phyloP scores from a whole-genome alignment of 1,140 invertebrate genomes.

The Pseudachorutes palmiensis region DNA sequence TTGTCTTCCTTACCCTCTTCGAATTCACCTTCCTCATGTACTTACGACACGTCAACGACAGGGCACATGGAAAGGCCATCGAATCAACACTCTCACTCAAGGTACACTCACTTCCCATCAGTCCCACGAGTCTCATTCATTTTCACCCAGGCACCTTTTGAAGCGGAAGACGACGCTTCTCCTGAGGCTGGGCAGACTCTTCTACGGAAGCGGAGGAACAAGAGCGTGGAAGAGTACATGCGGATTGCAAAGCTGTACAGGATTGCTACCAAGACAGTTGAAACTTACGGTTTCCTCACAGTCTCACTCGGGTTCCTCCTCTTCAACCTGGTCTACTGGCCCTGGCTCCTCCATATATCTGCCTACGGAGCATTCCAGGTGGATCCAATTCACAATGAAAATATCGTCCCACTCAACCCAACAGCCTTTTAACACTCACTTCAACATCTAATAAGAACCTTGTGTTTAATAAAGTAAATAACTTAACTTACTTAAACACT shows the following conservation, averaged over 20 bases:
- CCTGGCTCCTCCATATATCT: too few relatives aligned
- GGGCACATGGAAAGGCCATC: neutral
- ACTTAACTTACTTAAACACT: too few relatives aligned
- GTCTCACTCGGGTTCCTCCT: neutral
- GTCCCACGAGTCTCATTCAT: neutral
- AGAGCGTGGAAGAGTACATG: neutral
- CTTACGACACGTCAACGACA: neutral
- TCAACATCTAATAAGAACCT: too few relatives aligned
- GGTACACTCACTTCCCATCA: neutral
- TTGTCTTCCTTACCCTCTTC: constrained; percentile 60
- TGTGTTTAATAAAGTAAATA: too few relatives aligned
- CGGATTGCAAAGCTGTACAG: neutral
- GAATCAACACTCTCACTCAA: neutral
- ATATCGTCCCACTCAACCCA: too few relatives aligned
- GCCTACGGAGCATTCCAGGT: too few relatives aligned
- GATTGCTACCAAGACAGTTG: neutral
- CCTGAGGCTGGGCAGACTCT: neutral
- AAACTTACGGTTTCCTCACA: neutral
- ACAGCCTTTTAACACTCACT: too few relatives aligned
- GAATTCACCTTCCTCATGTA: constrained; percentile 51
- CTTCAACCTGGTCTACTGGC: too few relatives aligned
- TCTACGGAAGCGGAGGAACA: neutral
- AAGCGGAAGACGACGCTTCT: neutral
- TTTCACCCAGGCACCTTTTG: neutral
- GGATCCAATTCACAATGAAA: too few relatives aligned